Base-by-base conservation (phyloP, 23 tunicate species). In the Trididemnum nubilum region DNA sequence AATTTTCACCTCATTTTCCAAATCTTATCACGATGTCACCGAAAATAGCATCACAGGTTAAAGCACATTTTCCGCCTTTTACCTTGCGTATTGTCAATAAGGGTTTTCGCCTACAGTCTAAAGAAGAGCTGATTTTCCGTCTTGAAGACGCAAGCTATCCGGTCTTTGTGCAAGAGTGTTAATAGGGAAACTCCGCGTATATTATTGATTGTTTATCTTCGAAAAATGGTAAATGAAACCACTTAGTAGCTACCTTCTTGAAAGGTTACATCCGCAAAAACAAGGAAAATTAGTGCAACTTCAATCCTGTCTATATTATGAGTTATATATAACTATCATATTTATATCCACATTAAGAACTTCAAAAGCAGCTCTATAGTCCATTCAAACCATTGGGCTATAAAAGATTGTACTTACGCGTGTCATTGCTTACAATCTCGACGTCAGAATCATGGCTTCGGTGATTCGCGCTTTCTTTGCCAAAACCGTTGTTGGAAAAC, bases 51-150 rank as follows among this genome's bases (percentile, higher is more conserved):
- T 39, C 28, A 5, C 58, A 34, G 29, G 57, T 4, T 39, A 38
- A 38, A 39, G 22, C 32, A 38, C 30, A 27, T 21, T 73, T 73
- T 73, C 78, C 78, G 57, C 30, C 58, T 73, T 73, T 33, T 31
- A 69, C 37, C 39, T 33, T 38, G 58, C 78, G 78, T 30, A 73
- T 73, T 73, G 78, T 73, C 24, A 37, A 15, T 40, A 15, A 73
- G 58, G 58, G 78, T 40, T 73, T 77, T 77, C 81, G 81, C 81
- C 81, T 77, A 77, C 81, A 9, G 38, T 67, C 66, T 31, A 52
- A 52, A 35, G 81, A 77, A 77, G 67, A 57, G 39, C 67, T 77
- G 37, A 77, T 77, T 77, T 77, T 77, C 81, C 81, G 81, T 22
- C 81, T 37, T 27, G 54, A 37, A 77, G 66, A 77, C 28, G 4